phyloP scores from a whole-genome alignment of 2,797 vertebrate species.

The Leptatherina wallacei region DNA sequence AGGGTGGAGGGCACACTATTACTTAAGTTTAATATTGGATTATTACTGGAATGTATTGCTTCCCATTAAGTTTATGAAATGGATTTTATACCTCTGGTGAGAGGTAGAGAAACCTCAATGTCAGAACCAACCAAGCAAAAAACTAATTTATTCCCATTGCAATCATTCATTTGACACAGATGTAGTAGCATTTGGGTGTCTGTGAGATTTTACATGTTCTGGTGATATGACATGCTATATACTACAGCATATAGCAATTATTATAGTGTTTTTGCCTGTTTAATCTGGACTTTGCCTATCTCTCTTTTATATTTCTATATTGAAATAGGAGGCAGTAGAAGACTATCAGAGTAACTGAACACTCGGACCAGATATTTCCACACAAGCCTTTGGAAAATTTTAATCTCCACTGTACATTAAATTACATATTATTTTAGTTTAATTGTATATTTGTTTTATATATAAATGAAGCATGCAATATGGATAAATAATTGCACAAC shows the following conservation, averaged over 20 bases:
- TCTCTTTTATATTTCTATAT: not conserved
- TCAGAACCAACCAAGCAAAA: slow-evolving; percentile 2
- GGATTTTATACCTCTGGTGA: not conserved
- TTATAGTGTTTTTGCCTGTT: not conserved
- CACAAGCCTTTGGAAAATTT: too few relatives aligned
- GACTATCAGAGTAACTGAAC: not conserved
- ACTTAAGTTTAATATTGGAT: not conserved
- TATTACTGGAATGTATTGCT: not conserved
- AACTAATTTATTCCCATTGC: not conserved
- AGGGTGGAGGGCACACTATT: not conserved
- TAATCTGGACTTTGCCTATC: too few relatives aligned
- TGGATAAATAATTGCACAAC: too few relatives aligned
- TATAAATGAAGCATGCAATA: too few relatives aligned
- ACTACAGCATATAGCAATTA: not conserved
- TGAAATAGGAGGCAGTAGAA: not conserved
- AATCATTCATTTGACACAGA: not conserved
- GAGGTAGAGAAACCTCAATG: not conserved
- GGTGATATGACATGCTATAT: not conserved
- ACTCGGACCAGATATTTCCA: too few relatives aligned
- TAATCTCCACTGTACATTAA: too few relatives aligned
- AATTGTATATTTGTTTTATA: too few relatives aligned
- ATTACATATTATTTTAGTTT: too few relatives aligned
- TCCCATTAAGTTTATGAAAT: not conserved
- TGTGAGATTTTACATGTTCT: not conserved
- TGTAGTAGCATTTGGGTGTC: too few relatives aligned